These are phyloP conservation scores for Polydrusus pterygomalis DNA, from an alignment of 2,888 invertebrate genomes.

Conservation along the genomic window DNA sequence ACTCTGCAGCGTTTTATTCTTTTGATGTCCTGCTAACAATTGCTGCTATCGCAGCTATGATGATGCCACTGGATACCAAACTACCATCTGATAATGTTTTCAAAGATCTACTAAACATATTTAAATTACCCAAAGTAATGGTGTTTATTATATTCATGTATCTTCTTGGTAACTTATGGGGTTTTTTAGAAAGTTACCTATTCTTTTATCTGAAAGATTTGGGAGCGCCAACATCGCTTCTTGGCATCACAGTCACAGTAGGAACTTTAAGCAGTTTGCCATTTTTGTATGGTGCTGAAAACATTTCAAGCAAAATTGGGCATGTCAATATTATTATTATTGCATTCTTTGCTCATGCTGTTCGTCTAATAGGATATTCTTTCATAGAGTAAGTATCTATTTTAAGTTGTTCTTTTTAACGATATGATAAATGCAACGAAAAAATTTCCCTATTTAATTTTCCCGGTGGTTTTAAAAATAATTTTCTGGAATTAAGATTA, in stretches of 20 bases:
- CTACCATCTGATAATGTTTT: constrained; percentile 86
- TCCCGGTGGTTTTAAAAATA: too few relatives aligned
- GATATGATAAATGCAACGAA: too few relatives aligned
- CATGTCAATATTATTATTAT: constrained; percentile 89
- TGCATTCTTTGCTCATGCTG: constrained; percentile 90
- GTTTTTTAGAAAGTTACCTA: constrained; percentile 91
- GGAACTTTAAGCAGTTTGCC: constrained; percentile 89
- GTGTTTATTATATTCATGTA: constrained; percentile 88
- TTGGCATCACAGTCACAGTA: constrained; percentile 90
- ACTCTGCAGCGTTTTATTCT: constrained; percentile 91
- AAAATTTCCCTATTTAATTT: too few relatives aligned
- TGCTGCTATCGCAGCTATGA: constrained; percentile 83
- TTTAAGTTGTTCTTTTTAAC: not conserved
- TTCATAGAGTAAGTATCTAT: constrained; percentile 83
- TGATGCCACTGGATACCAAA: constrained; percentile 87
- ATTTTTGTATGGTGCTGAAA: constrained; percentile 88
- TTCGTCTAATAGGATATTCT: constrained; percentile 88
- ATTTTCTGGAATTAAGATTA: too few relatives aligned
- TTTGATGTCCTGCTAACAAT: constrained; percentile 84
- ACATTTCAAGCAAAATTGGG: constrained; percentile 86
- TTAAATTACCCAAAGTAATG: constrained; percentile 86
- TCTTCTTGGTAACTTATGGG: constrained; percentile 90
- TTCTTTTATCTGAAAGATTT: constrained; percentile 90
- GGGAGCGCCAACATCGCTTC: constrained; percentile 86
- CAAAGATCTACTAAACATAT: constrained; percentile 82